Conservation (phyloP, 2,888 invertebrate species). For the Lithophane semibrunnea region DNA sequence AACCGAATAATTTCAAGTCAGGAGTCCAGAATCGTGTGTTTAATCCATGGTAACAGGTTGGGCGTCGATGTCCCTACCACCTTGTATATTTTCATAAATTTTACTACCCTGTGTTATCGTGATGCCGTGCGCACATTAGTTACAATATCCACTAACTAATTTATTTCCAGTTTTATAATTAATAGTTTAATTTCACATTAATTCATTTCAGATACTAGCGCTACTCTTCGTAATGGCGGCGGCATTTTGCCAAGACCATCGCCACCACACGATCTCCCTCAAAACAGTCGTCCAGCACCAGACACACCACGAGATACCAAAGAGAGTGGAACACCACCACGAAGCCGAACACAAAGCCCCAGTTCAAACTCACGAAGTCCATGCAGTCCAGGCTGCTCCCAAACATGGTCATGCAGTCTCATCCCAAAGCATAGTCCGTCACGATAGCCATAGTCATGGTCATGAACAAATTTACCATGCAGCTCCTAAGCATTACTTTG, state of each 20-base stretch:
- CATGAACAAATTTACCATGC: slow-evolving; percentile 66
- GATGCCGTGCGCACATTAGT: neutral
- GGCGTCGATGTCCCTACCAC: too few relatives aligned
- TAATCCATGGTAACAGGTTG: too few relatives aligned
- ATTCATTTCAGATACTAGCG: slow-evolving; percentile 69
- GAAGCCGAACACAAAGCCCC: slow-evolving; percentile 24
- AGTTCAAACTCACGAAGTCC: slow-evolving; percentile 32
- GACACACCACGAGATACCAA: slow-evolving; percentile 75
- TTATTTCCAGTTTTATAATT: neutral
- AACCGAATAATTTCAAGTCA: too few relatives aligned
- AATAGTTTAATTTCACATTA: neutral
- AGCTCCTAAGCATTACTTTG: slow-evolving; percentile 65
- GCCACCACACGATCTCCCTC: slow-evolving; percentile 66
- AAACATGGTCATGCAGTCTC: slow-evolving; percentile 71
- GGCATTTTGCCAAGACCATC: slow-evolving; percentile 73
- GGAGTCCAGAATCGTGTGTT: too few relatives aligned
- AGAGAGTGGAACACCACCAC: slow-evolving; percentile 65
- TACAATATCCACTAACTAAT: neutral
- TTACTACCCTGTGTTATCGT: neutral
- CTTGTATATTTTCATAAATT: neutral
- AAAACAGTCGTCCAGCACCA: slow-evolving; percentile 76
- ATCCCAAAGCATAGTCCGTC: slow-evolving; percentile 74
- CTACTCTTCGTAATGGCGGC: slow-evolving; percentile 66
- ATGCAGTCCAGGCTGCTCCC: slow-evolving; percentile 46
- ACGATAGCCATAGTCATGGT: slow-evolving; percentile 59